These are phyloP conservation scores for Danio jaintianensis DNA, from an alignment of 2,797 vertebrate genomes.

Conservation along the genomic window DNA sequence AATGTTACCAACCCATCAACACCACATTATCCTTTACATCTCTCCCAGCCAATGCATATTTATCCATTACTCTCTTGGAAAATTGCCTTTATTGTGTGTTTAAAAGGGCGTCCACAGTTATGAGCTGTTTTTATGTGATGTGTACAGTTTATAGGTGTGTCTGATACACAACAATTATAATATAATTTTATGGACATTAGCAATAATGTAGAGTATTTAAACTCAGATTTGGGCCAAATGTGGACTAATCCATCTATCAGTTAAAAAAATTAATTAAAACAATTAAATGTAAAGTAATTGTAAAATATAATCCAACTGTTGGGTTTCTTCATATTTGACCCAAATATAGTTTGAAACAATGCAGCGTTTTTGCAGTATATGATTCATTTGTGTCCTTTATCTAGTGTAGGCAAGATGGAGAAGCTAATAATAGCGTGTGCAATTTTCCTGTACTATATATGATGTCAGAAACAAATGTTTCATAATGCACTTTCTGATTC, in stretches of 20 bases:
- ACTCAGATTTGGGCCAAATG: too few relatives aligned
- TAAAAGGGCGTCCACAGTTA: background rate
- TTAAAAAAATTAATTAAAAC: too few relatives aligned
- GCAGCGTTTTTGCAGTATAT: background rate
- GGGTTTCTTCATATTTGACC: too few relatives aligned
- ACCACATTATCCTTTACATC: background rate
- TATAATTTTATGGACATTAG: too few relatives aligned
- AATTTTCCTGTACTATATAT: background rate
- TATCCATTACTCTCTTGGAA: background rate
- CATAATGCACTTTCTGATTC: background rate
- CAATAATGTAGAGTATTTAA: too few relatives aligned
- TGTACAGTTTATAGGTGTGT: background rate
- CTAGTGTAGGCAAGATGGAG: background rate
- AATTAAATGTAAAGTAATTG: too few relatives aligned
- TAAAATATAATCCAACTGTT: too few relatives aligned
- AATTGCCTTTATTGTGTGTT: background rate
- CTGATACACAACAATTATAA: background rate
- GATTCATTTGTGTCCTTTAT: background rate
- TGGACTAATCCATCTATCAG: too few relatives aligned
- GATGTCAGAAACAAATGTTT: background rate
- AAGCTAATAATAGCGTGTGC: background rate
- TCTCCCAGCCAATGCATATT: background rate
- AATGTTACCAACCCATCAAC: background rate
- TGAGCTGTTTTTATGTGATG: background rate
- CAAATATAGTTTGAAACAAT: background rate